A percentile compares a stretch with the other conserved stretches of the same genome.
Conservation (phyloP, 2,888 invertebrate species). For the Agonopterix heracliana region DNA sequence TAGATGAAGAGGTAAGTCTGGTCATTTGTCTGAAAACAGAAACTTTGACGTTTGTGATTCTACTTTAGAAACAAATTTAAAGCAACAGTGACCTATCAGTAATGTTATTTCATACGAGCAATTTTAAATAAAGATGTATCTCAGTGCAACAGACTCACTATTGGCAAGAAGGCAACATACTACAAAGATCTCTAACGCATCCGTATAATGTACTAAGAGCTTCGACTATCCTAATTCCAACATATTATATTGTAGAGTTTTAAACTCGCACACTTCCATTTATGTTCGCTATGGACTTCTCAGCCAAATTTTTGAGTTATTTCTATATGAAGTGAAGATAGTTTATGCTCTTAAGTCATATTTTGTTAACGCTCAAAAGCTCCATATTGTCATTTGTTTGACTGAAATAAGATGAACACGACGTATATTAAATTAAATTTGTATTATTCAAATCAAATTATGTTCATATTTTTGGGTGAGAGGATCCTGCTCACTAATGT, state of each 20-base stretch:
- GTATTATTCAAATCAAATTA: neutral
- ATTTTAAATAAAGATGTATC: no score
- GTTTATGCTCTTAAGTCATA: slow-evolving; percentile 57
- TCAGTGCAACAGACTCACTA: slow-evolving; percentile 10
- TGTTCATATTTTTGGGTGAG: neutral
- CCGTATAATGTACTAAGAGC: slow-evolving; percentile 42
- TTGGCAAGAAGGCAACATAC: slow-evolving; percentile 34
- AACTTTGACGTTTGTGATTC: no score
- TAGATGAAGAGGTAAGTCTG: no score
- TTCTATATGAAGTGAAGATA: slow-evolving; percentile 53
- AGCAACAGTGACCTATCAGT: no score
- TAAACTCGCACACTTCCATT: slow-evolving; percentile 52
- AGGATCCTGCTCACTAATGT: no score
- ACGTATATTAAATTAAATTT: neutral
- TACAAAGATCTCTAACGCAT: slow-evolving; percentile 35
- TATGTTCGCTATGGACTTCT: slow-evolving; percentile 43
- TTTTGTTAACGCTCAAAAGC: slow-evolving; percentile 44
- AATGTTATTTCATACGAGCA: no score
- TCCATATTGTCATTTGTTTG: slow-evolving; percentile 50
- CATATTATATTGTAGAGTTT: slow-evolving; percentile 48
- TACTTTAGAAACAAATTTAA: no score
- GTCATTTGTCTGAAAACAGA: no score
- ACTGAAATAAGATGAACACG: slow-evolving; percentile 24
- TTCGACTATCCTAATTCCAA: slow-evolving; percentile 54
- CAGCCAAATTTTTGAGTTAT: slow-evolving; percentile 71